A percentile compares a stretch with the other conserved stretches of the same genome.
These are phyloP conservation scores for Bubo scandiacus DNA, from an alignment of 2,113 vertebrate genomes.

Conservation along the genomic window DNA sequence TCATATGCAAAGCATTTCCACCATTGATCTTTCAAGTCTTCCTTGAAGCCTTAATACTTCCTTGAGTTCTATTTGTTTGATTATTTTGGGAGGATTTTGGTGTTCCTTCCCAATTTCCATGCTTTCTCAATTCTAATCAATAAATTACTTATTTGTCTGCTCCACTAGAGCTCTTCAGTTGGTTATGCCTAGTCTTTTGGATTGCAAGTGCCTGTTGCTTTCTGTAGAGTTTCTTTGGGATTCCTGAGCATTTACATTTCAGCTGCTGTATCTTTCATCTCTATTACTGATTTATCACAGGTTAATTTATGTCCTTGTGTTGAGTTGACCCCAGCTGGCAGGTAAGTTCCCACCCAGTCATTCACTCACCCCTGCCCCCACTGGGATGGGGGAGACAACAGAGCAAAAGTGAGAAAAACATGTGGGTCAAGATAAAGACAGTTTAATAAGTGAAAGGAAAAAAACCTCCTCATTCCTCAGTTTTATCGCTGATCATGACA, in stretches of 20 bases:
- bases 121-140: background rate
- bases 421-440: background rate
- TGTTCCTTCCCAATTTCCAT: background rate
- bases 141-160: background rate
- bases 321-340: background rate
- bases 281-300: background rate
- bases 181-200: background rate
- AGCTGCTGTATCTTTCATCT: background rate
- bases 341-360: background rate
- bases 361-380: background rate
- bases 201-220: background rate
- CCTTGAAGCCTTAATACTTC: background rate
- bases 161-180: background rate
- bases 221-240: background rate
- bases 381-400: background rate
- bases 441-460: background rate
- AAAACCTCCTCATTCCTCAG: accelerated
- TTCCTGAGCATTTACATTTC: background rate
- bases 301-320: background rate
- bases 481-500: background rate
- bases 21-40: background rate
- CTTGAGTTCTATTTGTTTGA: background rate
- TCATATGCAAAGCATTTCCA: background rate
- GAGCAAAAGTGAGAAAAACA: background rate
- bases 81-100: background rate